phyloP scores from a whole-genome alignment of 2,113 vertebrate genomes.

The Muntiacus muntjak region DNA sequence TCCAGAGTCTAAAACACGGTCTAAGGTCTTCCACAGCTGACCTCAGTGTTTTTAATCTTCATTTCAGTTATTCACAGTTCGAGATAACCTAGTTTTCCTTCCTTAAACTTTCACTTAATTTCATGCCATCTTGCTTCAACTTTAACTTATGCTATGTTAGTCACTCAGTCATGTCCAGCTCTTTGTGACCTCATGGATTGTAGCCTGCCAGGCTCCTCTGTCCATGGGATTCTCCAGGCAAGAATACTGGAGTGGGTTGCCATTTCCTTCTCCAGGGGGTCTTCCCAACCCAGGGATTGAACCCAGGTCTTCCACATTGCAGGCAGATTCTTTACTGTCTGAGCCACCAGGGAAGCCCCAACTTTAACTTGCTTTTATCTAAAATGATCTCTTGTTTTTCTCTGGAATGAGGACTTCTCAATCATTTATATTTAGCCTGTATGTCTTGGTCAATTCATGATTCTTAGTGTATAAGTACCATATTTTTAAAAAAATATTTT shows the following conservation, averaged over 20 bases:
- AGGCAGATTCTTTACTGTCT: background rate
- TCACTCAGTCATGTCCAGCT: background rate
- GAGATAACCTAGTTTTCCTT: background rate
- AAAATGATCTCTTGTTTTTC: background rate
- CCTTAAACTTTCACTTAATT: background rate
- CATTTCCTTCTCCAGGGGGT: background rate
- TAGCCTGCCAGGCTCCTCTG: background rate
- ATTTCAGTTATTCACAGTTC: background rate
- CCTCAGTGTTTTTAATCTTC: background rate
- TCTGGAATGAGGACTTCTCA: background rate
- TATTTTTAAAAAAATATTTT: background rate
- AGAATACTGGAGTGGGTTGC: background rate
- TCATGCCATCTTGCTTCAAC: background rate
- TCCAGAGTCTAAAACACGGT: background rate
- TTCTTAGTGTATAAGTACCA: background rate
- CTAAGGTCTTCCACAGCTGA: background rate
- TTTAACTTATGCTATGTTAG: background rate
- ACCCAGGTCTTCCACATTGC: background rate
- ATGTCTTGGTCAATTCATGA: background rate
- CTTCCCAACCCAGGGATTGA: background rate
- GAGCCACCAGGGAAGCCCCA: background rate
- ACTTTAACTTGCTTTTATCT: background rate
- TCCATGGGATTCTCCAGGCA: background rate
- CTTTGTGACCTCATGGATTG: background rate
- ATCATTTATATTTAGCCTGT: background rate